phyloP scores from a whole-genome alignment of 1,140 invertebrate genomes.

The Drosophila mauritiana region DNA sequence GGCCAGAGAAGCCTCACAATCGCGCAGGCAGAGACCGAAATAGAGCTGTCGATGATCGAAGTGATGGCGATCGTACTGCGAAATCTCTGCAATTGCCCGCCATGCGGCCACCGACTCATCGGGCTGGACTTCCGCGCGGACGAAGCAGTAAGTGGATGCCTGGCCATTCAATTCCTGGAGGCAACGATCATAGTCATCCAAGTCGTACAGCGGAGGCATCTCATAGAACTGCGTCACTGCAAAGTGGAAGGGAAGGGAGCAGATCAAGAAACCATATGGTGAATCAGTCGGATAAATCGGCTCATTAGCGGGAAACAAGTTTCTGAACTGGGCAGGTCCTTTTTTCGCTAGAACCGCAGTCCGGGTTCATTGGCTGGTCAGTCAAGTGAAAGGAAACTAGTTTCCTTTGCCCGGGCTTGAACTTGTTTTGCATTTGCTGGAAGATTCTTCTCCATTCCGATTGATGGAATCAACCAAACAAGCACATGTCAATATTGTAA shows the following conservation, averaged over 20 bases:
- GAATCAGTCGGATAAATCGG: slow-evolving; percentile 40
- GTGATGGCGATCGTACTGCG: slow-evolving; percentile 85
- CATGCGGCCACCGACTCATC: slow-evolving; percentile 76
- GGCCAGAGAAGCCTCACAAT: slow-evolving; percentile 61
- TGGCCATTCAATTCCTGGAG: slow-evolving; percentile 67
- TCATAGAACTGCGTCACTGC: slow-evolving; percentile 85
- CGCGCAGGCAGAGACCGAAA: slow-evolving; percentile 85
- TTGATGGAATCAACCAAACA: slow-evolving; percentile 7
- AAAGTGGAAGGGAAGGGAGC: slow-evolving; percentile 1
- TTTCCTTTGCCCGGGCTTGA: slow-evolving; percentile 36
- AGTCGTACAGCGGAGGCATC: slow-evolving; percentile 85
- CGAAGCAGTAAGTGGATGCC: slow-evolving; percentile 85
- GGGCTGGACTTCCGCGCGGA: slow-evolving; percentile 84
- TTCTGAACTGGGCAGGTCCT: slow-evolving; percentile 27
- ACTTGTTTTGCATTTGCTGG: slow-evolving; percentile 45
- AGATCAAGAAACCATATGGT: slow-evolving; percentile 16
- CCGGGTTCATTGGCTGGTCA: slow-evolving; percentile 40
- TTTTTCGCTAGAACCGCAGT: slow-evolving; percentile 39
- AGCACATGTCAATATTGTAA: slow-evolving; percentile 37
- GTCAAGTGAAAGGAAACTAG: slow-evolving; percentile 66
- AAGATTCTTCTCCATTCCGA: slow-evolving; percentile 19
- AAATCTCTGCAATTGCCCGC: slow-evolving; percentile 85
- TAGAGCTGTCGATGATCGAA: slow-evolving; percentile 86
- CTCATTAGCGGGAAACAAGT: slow-evolving; percentile 52
- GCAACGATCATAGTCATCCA: slow-evolving; percentile 86